A percentile compares a stretch with the other conserved stretches of the same genome.
These are phyloP conservation scores for Pantherophis alleghaniensis DNA, from an alignment of 2,797 vertebrate genomes.

Conservation along the genomic window DNA sequence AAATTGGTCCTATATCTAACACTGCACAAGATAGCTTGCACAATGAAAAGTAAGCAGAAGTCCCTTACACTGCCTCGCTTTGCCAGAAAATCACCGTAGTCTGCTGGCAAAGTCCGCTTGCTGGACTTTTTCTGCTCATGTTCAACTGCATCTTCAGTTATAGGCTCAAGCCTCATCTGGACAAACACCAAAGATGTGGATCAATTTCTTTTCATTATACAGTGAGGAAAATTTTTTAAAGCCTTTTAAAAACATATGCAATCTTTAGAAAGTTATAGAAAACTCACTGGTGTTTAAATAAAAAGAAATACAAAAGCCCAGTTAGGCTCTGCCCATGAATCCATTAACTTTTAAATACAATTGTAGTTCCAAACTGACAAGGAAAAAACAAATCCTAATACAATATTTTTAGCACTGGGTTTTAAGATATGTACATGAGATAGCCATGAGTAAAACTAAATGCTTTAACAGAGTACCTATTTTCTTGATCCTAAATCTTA, in stretches of 20 bases:
- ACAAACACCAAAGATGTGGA: constrained; percentile 84
- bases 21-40: constrained; percentile 78
- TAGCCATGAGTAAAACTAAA: constrained; percentile 50
- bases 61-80: constrained; percentile 98
- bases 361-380: constrained; percentile 26
- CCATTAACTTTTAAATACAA: constrained; percentile 4
- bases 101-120: constrained; percentile 98
- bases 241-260: constrained; percentile 64
- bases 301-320: constrained; percentile 54
- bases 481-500: constrained; percentile 6
- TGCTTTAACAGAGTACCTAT: constrained; percentile 4
- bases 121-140: constrained; percentile 99
- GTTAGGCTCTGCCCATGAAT: constrained; percentile 61
- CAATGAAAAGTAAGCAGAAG: constrained; percentile 81
- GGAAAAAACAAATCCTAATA: constrained; percentile 39
- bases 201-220: constrained; percentile 83
- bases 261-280: constrained; percentile 64
- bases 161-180: constrained; percentile 97
- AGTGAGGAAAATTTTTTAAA: constrained; percentile 74
- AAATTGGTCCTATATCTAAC: constrained; percentile 82
- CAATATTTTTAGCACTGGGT: constrained; percentile 36
- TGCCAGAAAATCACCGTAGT: constrained; percentile 98
- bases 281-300: constrained; percentile 63
- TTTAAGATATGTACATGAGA: constrained; percentile 58
- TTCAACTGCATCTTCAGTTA: constrained; percentile 96